These are phyloP conservation scores for Lasioglossum pauxillum DNA, from an alignment of 2,888 invertebrate genomes.

Conservation along the genomic window DNA sequence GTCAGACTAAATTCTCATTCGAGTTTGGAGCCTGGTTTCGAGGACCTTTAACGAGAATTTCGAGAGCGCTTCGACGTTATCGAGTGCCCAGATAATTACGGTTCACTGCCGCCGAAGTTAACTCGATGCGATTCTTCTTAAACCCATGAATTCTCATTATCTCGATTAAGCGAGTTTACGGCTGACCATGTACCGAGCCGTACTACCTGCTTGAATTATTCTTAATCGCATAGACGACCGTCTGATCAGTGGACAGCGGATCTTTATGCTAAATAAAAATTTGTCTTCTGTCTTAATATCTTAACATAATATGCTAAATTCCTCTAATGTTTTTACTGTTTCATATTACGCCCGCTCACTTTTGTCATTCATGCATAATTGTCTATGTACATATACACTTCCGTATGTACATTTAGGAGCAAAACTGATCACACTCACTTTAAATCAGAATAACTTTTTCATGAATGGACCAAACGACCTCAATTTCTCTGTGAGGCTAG, in stretches of 20 bases:
- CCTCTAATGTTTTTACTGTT: too few relatives aligned
- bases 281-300: too few relatives aligned
- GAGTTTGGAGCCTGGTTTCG: background rate
- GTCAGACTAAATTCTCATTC: background rate
- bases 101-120: background rate
- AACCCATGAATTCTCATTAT: background rate
- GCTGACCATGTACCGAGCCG: background rate
- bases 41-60: background rate
- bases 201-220: background rate
- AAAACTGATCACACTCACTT: too few relatives aligned
- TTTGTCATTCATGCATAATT: too few relatives aligned
- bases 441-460: too few relatives aligned
- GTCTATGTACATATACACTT: too few relatives aligned
- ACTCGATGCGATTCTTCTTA: background rate
- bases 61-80: constrained; percentile 15
- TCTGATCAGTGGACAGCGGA: background rate
- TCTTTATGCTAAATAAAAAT: too few relatives aligned
- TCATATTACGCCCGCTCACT: too few relatives aligned
- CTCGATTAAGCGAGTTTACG: background rate
- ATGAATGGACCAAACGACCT: too few relatives aligned
- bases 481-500: too few relatives aligned
- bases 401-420: too few relatives aligned
- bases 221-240: background rate
- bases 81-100: constrained; percentile 19
- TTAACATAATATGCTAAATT: too few relatives aligned